Base-by-base conservation (phyloP, 2,888 invertebrate genomes). In the Spatulosminthurus flaviceps region DNA sequence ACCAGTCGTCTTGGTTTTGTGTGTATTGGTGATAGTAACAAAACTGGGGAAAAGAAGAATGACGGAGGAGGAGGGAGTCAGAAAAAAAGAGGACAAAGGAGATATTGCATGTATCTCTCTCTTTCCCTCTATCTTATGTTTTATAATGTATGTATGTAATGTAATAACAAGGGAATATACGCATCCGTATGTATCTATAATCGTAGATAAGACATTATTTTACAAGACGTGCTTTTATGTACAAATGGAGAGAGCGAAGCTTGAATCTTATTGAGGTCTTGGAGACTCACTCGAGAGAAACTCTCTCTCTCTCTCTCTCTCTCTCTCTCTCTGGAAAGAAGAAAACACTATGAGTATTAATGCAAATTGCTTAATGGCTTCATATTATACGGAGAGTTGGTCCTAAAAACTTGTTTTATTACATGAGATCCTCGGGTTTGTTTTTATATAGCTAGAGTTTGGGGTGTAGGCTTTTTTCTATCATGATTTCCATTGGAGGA, bases 341-440 rank as follows among this genome's bases (percentile, higher is more conserved):
- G 60, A 22, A 19, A 24, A n/a, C 11, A 24, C n/a, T 24, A 9
- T 34, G 21, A 21, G 67, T 67, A 26, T 26, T 67, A 67, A 67
- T 67, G 67, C 67, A 67, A 67, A 67, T 67, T 67, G 67, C 67
- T 67, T 67, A 67, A 67, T 67, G 67, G 67, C 28, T 28, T 28
- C 67, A 67, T 67, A 67, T 67, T 67, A 67, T 67, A 67, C 29
- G 28, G 67, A 26, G 28, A 67, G 16, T 11, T 51, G 5, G 9
- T 16, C 5, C 51, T 51, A 51, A 51, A 51, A 51, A 51, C 51
- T 51, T 51, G 51, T 51, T 51, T 51, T 51, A 51, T 51, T 67
- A 19, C 67, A 28, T 28, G 28, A 13, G 28, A 67, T 19, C 26
- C 16, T 28, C 28, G n/a, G 67, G 67, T 24, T n/a, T 16, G 51